A percentile compares a stretch with the other conserved stretches of the same genome.
These are phyloP conservation scores for Branchipolynoe longqiensis DNA, from an alignment of 2,888 invertebrate genomes.

Conservation along the genomic window DNA sequence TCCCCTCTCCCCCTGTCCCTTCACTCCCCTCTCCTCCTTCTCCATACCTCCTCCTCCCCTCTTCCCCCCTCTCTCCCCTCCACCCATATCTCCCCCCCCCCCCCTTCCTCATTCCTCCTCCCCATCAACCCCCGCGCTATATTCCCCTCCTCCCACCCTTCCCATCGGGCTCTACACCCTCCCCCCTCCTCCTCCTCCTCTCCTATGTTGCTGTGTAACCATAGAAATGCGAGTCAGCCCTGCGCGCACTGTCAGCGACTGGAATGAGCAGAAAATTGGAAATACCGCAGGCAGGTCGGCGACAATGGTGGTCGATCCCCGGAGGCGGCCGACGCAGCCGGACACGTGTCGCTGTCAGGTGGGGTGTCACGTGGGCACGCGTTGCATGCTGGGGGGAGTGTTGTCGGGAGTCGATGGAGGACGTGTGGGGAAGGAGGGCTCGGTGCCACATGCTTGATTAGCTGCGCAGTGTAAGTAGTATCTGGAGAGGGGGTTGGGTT, in stretches of 20 bases:
- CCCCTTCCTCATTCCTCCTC: background rate
- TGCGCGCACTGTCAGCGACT: background rate
- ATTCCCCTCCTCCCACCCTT: background rate
- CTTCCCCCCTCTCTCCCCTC: background rate
- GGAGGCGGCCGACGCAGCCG: background rate
- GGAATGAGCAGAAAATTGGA: constrained; percentile 24
- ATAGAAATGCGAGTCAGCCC: constrained; percentile 2
- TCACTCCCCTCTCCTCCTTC: background rate
- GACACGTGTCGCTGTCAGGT: constrained; percentile 35
- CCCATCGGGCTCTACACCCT: background rate
- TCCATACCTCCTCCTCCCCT: background rate
- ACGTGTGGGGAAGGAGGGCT: no score
- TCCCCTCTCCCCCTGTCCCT: background rate
- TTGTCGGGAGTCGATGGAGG: no score
- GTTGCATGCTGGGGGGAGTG: no score
- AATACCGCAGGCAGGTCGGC: constrained; percentile 1
- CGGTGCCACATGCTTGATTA: no score
- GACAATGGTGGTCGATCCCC: background rate
- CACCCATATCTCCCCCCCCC: background rate
- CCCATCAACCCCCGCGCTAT: background rate
- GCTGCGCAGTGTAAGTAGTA: no score
- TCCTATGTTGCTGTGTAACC: constrained; percentile 38
- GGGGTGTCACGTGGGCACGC: constrained; percentile 8
- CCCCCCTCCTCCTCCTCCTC: background rate
- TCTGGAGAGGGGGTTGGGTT: no score